Evolutionary conservation across 2,888 invertebrate genomes (phyloP), one percentile per base, ranked within the genome.

Genomic region (Mactromeris polynyma): DNA sequence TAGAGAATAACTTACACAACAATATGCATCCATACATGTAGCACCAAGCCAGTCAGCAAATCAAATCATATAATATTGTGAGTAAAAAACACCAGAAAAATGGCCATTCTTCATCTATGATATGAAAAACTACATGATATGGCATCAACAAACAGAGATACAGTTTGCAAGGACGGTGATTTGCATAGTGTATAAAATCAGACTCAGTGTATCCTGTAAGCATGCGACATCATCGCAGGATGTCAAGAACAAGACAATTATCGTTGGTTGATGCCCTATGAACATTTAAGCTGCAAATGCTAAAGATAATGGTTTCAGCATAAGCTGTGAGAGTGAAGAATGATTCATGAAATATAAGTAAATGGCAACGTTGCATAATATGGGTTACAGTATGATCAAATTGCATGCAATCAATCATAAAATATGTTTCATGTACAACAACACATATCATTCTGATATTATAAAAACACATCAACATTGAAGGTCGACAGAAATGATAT

Each of bases 21-120:
- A 64, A 21, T 26, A 3, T n/a, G n/a, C 58, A 64, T 64, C 26
- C 58, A 26, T 26, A 26, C 58, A 64, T 1, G 58, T 64, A 64
- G 58, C 58, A 64, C 9, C 26, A 64, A 64, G 58, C 58, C 58
- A 64, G 58, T 64, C 58, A n/a, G 58, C 58, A 64, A 64, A 64
- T 46, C 9, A 64, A 64, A 64, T 6, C n/a, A 64, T 26, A 64
- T 21, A 64, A 64, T 46, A 46, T 46, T n/a, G 51, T 51, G 51
- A 64, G 9, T 7, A 9, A n/a, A 26, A 64, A 64, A 6, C 58
- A 9, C 26, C n/a, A 64, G 58, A 64, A 9, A 64, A 7, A 4
- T 26, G 58, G 9, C 9, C 26, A 64, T 26, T 26, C 26, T 17
- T 64, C 26, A 64, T 64, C 9, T 26, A 64, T 26, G 2, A 26